These are phyloP conservation scores for Microtus richardsoni DNA, from an alignment of 2,113 vertebrate genomes.

Conservation along the genomic window DNA sequence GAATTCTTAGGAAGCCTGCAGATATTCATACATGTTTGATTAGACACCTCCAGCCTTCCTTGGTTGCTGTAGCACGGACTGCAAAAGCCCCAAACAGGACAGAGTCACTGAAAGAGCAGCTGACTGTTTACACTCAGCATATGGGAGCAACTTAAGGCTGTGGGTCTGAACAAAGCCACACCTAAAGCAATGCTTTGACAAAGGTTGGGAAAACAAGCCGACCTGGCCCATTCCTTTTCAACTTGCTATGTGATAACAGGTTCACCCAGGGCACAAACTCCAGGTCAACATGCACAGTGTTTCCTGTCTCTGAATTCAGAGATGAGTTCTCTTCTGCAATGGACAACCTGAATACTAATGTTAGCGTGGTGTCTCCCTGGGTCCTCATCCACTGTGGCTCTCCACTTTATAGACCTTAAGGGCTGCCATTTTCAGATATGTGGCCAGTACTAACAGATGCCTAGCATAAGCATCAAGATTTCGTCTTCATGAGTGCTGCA, in stretches of 20 bases:
- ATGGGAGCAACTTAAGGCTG: background rate
- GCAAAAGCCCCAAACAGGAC: background rate
- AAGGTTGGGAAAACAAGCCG: background rate
- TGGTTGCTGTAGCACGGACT: background rate
- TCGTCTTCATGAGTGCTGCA: background rate
- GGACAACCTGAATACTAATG: fast-evolving
- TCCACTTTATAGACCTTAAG: background rate
- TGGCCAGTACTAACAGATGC: background rate
- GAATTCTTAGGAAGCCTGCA: background rate
- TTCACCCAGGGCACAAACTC: background rate
- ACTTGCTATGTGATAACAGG: background rate
- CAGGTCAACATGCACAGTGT: background rate
- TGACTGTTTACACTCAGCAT: background rate
- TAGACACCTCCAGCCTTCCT: background rate
- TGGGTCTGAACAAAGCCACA: background rate
- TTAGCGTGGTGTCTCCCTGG: background rate
- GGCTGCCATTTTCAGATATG: background rate
- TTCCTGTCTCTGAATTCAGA: background rate
- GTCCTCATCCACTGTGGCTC: background rate
- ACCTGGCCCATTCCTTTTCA: background rate
- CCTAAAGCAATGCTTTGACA: background rate
- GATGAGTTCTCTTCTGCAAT: background rate
- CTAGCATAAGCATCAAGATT: background rate
- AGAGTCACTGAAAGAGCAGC: background rate
- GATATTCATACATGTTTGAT: background rate